Evolutionary conservation across 2,113 vertebrate genomes (phyloP).

Genomic region (Erpornis zantholeuca): DNA sequence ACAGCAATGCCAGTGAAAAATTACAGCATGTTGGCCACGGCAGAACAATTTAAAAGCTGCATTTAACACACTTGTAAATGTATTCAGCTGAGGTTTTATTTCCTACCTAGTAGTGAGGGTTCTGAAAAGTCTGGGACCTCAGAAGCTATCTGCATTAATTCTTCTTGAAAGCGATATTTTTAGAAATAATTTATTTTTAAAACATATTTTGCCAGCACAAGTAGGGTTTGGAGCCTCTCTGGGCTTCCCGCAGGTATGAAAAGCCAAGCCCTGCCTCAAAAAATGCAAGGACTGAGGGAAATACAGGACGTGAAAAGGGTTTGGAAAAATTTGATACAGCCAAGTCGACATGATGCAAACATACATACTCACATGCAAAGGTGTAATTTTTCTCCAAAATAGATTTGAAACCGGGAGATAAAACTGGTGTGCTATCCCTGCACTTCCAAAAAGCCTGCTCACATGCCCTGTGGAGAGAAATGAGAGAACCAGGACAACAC

Average conservation of each 20-base stretch:
- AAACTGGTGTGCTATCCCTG: background rate
- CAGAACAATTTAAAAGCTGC: constrained; percentile 3
- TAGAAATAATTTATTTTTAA: background rate
- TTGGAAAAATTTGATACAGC: background rate
- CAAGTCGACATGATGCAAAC: background rate
- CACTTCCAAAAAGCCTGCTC: background rate
- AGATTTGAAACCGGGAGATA: background rate
- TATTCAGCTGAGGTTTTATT: background rate
- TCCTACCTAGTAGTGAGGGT: background rate
- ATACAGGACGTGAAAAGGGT: background rate
- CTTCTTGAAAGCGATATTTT: background rate
- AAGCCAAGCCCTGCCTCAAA: background rate
- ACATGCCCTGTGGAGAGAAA: background rate
- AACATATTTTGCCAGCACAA: background rate
- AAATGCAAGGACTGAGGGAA: background rate
- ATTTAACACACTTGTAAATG: background rate
- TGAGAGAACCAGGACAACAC: background rate
- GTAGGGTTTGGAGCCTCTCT: background rate
- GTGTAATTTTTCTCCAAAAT: background rate
- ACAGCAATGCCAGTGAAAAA: background rate
- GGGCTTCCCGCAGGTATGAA: background rate
- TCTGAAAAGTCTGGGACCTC: background rate
- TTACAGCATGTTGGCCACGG: background rate
- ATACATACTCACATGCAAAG: background rate
- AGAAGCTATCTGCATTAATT: background rate